These are phyloP conservation scores for Procambarus virginalis DNA, from an alignment of 1,140 invertebrate genomes.

Conservation along the genomic window DNA sequence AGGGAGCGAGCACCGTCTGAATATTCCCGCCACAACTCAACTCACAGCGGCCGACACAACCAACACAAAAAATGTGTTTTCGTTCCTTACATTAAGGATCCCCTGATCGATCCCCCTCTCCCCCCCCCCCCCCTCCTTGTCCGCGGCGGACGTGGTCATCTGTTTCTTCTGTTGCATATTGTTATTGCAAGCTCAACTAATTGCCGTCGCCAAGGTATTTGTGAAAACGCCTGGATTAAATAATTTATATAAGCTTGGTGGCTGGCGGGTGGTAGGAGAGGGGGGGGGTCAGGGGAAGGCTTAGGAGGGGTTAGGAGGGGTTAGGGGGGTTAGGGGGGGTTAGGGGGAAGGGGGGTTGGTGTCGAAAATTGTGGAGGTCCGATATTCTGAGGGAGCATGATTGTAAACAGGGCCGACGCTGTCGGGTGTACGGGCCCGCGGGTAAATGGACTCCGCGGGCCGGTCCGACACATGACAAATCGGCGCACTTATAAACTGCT, in stretches of 20 bases:
- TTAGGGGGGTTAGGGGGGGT: too few species aligned
- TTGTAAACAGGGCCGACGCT: conserved; percentile 24
- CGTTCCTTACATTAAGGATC: conserved; percentile 7
- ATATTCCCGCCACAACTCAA: neutral
- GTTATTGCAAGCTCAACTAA: too few species aligned
- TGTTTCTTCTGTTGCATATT: neutral
- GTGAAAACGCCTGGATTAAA: too few species aligned
- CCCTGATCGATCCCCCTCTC: neutral
- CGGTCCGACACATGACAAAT: conserved; percentile 47
- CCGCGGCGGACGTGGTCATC: neutral
- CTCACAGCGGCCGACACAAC: neutral
- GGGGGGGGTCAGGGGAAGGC: too few species aligned
- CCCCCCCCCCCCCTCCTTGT: neutral
- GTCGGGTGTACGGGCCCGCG: neutral
- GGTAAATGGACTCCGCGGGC: conserved; percentile 37
- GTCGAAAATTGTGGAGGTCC: conserved; percentile 5
- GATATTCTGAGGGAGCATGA: conserved; percentile 30
- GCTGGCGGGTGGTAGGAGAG: conserved; percentile 1
- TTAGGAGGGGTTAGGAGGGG: too few species aligned
- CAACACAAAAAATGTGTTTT: conserved; percentile 37
- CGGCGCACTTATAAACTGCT: conserved; percentile 40
- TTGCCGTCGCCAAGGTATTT: too few species aligned
- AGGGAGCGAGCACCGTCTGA: neutral
- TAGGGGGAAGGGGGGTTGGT: neutral
- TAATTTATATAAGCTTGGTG: neutral